phyloP scores from a whole-genome alignment of 2,888 invertebrate genomes.

The Pristionchus exspectatus region DNA sequence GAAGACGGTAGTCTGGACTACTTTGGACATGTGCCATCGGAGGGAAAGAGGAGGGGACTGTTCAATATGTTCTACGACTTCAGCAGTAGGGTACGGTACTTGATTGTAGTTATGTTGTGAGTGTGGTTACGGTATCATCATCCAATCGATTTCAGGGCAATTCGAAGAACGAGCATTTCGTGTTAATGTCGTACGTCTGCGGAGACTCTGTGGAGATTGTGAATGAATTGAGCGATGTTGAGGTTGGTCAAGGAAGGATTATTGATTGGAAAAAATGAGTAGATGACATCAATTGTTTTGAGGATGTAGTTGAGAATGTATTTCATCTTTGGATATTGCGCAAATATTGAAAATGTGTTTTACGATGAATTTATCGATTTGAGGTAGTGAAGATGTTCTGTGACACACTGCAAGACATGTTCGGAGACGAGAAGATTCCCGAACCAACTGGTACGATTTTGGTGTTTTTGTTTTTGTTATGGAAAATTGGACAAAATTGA shows the following conservation, averaged over 20 bases:
- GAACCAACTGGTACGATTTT: constrained; percentile 23
- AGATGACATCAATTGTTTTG: background rate
- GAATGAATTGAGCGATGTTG: constrained; percentile 78
- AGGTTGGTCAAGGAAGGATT: constrained; percentile 58
- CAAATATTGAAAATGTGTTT: background rate
- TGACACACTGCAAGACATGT: constrained; percentile 79
- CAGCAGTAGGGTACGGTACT: constrained; percentile 71
- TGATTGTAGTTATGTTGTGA: background rate
- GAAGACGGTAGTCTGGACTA: constrained; percentile 66
- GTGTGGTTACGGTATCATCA: background rate
- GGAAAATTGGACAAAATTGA: background rate
- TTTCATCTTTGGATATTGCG: background rate
- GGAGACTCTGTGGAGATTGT: constrained; percentile 80
- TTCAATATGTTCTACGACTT: constrained; percentile 81
- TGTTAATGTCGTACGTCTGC: constrained; percentile 80
- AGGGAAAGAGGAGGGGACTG: constrained; percentile 77
- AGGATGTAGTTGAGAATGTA: background rate
- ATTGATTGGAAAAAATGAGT: background rate
- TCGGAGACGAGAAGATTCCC: constrained; percentile 78
- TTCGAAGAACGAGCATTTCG: constrained; percentile 64
- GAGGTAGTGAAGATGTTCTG: constrained; percentile 79
- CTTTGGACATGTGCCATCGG: constrained; percentile 80
- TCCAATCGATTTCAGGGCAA: constrained; percentile 13
- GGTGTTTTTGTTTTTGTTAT: background rate
- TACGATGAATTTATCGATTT: background rate